phyloP scores from a whole-genome alignment of 2,797 vertebrate species.

The Streptopelia turtur region DNA sequence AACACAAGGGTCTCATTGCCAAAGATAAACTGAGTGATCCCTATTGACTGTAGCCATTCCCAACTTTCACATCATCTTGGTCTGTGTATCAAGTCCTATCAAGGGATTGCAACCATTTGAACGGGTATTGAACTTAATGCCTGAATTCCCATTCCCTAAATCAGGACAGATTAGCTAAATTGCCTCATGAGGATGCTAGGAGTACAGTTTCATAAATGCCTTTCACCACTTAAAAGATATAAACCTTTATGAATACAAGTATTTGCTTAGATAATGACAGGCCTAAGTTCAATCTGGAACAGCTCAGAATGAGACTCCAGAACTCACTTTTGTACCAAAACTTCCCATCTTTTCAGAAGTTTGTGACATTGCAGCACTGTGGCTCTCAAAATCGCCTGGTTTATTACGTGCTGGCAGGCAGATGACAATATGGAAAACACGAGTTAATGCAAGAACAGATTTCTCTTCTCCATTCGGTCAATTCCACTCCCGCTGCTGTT shows the following conservation, averaged over 20 bases:
- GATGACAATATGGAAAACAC: neutral
- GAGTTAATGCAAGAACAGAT: slow-evolving; percentile 21
- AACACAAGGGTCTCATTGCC: neutral
- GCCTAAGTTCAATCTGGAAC: neutral
- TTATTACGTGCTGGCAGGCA: neutral
- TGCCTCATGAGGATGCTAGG: neutral
- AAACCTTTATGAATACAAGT: neutral
- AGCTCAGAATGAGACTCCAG: neutral
- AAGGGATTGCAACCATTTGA: neutral
- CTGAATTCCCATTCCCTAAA: neutral
- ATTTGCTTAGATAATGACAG: neutral
- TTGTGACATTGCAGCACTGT: neutral
- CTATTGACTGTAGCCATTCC: neutral
- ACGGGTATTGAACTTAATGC: neutral
- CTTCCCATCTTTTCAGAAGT: neutral
- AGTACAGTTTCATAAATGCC: neutral
- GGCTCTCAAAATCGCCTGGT: neutral
- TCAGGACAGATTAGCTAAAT: neutral
- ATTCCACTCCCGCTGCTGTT: neutral
- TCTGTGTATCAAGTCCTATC: neutral
- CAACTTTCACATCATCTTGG: neutral
- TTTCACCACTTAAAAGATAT: neutral
- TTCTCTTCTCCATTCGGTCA: neutral
- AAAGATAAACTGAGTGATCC: neutral
- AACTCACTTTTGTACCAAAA: neutral